Evolutionary conservation across 2,888 invertebrate genomes (phyloP), one percentile per base, ranked within the genome.

Genomic region (Pterobdella sp.): DNA sequence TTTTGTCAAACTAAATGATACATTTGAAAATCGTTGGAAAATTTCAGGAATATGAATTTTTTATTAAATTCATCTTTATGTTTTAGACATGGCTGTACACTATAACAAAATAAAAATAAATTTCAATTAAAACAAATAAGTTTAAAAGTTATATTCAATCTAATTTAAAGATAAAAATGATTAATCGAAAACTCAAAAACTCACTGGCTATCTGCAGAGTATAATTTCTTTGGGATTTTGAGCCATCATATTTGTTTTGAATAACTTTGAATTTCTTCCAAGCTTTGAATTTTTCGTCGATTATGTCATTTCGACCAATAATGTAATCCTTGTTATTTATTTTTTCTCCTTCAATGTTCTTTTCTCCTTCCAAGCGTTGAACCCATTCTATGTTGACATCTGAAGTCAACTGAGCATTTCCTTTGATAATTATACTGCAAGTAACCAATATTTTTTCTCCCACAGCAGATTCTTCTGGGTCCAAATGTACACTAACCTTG

Each of bases 221-320:
- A 29, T 65, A 65, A 10, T 7, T 35, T 32, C n/a, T 32, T n/a
- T 65, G 10, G 32, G 3, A 10, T 31, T 65, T 65, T 22, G 26
- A 7, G 64, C n/a, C 22, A 4, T 7, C 35, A 2, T n/a, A 3
- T 31, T 65, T 35, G 14, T n/a, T 35, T 22, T 34, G 26, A 29
- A 35, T 22, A 29, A 49, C 68, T 29, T 52, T 32, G 60, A 68
- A 73, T 56, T 68, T 67, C n/a, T 18, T 32, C 42, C 34, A 36
- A 34, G 22, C 26, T n/a, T 42, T 36, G 60, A 49, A 73, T 1
- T 73, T 37, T 18, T 52, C 73, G 31, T 32, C 49, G 32, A 73
- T 1, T 18, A 36, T 34, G 52, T 31, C 67, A 29, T 73, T 68
- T 56, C 49, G 29, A 3, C 52, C 73, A 14, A 73, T 73, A 29